A percentile compares a stretch with the other conserved stretches of the same genome.
Evolutionary conservation across 2,888 invertebrate species (phyloP).

Genomic region (Pollenia amentaria): DNA sequence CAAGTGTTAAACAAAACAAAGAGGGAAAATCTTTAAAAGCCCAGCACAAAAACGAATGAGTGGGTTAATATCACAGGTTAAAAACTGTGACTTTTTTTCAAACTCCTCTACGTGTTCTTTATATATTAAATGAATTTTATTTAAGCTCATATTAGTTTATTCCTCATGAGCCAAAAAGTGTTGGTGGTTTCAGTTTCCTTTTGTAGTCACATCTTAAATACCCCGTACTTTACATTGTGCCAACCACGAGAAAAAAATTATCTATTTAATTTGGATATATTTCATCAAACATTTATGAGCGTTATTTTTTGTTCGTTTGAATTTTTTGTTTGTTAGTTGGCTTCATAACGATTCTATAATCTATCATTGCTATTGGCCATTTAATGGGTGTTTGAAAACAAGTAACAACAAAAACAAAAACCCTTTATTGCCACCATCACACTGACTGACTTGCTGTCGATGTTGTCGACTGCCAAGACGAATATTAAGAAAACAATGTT

Average conservation of each 20-base stretch:
- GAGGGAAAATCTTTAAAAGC: conserved; percentile 2
- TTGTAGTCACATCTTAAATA: conserved; percentile 22
- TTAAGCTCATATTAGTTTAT: conserved; percentile 75
- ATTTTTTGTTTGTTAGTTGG: conserved; percentile 14
- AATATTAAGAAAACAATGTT: conserved; percentile 52
- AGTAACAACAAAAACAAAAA: conserved; percentile 70
- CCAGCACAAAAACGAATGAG: conserved; percentile 54
- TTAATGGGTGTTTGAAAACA: conserved; percentile 72
- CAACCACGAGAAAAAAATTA: conserved; percentile 61
- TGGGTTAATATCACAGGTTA: conserved; percentile 71
- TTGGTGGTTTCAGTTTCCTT: conserved; percentile 62
- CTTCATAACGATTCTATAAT: conserved; percentile 68
- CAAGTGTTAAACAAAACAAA: neutral
- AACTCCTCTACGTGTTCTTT: conserved; percentile 57
- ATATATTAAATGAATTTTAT: conserved; percentile 22
- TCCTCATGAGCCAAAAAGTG: conserved; percentile 70
- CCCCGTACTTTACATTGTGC: conserved; percentile 63
- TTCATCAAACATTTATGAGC: conserved; percentile 73
- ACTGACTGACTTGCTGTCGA: conserved; percentile 27
- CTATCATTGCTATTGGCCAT: conserved; percentile 74
- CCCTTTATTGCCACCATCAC: conserved; percentile 71
- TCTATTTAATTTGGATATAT: conserved; percentile 69
- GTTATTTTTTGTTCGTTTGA: conserved; percentile 43
- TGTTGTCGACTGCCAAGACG: conserved; percentile 29
- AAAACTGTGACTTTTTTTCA: conserved; percentile 64